These are phyloP conservation scores for Pararge aegeria DNA, from an alignment of 1,140 invertebrate species.

Conservation along the genomic window DNA sequence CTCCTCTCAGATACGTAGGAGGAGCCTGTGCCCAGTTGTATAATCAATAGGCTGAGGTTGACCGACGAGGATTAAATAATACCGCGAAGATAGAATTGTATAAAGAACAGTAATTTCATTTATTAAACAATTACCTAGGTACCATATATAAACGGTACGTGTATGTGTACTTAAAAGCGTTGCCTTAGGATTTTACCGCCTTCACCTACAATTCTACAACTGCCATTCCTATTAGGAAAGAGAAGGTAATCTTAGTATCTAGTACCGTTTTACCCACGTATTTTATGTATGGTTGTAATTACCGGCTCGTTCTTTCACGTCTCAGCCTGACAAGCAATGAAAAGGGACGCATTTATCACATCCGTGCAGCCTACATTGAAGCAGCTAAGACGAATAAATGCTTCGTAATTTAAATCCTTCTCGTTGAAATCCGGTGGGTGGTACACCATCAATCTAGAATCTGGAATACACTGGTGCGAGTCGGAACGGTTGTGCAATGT, in stretches of 20 bases:
- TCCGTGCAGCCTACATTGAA: conserved; percentile 49
- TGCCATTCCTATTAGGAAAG: conserved; percentile 28
- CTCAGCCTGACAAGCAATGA: conserved; percentile 53
- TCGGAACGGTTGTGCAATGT: conserved; percentile 32
- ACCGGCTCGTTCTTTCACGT: conserved; percentile 43
- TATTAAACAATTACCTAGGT: too few relatives aligned
- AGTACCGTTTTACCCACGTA: conserved; percentile 25
- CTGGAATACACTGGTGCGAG: conserved; percentile 34
- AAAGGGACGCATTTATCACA: conserved; percentile 65
- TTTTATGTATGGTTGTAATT: conserved; percentile 40
- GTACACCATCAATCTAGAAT: conserved; percentile 52
- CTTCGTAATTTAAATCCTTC: conserved; percentile 60
- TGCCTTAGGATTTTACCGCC: conserved; percentile 16
- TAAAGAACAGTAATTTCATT: too few relatives aligned
- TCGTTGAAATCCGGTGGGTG: conserved; percentile 63
- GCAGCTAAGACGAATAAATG: conserved; percentile 49
- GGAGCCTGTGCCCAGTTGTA: too few relatives aligned
- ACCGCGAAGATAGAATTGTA: too few relatives aligned
- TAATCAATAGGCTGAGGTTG: too few relatives aligned
- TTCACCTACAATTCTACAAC: conserved; percentile 28
- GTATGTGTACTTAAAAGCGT: background rate
- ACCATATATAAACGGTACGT: too few relatives aligned
- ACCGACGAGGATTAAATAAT: too few relatives aligned
- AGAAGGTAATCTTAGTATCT: conserved; percentile 24
- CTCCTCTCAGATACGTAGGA: too few relatives aligned